phyloP scores from a whole-genome alignment of 2,888 invertebrate genomes.

The Craniophora ligustri region DNA sequence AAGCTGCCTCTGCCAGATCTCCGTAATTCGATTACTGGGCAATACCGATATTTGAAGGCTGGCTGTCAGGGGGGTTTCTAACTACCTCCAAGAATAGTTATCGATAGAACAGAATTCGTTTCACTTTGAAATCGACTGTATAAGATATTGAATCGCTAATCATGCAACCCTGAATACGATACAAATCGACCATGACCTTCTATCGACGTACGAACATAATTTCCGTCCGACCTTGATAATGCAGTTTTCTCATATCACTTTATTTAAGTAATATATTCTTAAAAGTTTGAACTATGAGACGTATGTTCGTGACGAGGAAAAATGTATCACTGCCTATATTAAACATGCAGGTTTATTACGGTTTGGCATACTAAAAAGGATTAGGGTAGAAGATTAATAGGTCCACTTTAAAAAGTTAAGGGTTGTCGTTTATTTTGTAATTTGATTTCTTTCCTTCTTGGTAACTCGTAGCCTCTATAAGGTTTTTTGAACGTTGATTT shows the following conservation, averaged over 20 bases:
- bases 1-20: too few relatives aligned
- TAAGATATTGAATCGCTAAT: too few relatives aligned
- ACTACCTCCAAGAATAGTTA: too few relatives aligned
- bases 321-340: not conserved
- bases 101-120: too few relatives aligned
- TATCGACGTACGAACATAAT: not conserved
- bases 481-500: not conserved
- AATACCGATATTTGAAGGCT: too few relatives aligned
- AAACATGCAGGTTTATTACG: not conserved
- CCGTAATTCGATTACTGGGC: not conserved
- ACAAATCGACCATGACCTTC: not conserved
- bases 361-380: not conserved
- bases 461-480: too few relatives aligned
- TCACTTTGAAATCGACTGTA: too few relatives aligned
- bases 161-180: too few relatives aligned
- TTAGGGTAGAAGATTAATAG: not conserved
- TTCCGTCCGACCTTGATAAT: not conserved
- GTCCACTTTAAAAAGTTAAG: not conserved
- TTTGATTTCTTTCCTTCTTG: not conserved
- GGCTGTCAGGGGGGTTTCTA: too few relatives aligned
- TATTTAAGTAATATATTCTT: conserved; percentile 11
- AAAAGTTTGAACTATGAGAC: conserved; percentile 16
- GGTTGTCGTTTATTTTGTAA: not conserved
- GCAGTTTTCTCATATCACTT: conserved; percentile 7
- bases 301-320: not conserved